These are phyloP conservation scores for Limenitis camilla DNA, from an alignment of 2,888 invertebrate genomes.

Conservation along the genomic window DNA sequence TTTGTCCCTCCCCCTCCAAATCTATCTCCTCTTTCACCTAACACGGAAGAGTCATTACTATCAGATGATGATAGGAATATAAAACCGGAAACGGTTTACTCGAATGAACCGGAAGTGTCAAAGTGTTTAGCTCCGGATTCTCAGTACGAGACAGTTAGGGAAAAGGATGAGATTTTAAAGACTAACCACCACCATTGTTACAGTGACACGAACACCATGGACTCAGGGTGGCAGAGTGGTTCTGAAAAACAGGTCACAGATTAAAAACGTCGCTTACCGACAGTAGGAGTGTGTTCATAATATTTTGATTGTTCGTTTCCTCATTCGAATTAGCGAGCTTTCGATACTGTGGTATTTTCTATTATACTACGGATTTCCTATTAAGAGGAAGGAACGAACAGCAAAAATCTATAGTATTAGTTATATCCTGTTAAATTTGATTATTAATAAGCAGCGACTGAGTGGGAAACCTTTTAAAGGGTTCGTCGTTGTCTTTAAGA, in stretches of 20 bases:
- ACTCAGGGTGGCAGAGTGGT: conserved; percentile 81
- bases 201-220: conserved; percentile 77
- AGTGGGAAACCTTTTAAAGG: too few species aligned
- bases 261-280: neutral
- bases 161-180: conserved; percentile 56
- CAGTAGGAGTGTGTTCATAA: neutral
- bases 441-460: too few species aligned
- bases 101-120: conserved; percentile 52
- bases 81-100: conserved; percentile 45
- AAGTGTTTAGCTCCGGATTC: conserved; percentile 62
- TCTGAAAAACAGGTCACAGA: conserved; percentile 67
- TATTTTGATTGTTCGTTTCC: neutral
- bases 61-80: conserved; percentile 40
- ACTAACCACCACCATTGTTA: conserved; percentile 70
- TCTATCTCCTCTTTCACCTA: conserved; percentile 55
- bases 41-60: conserved; percentile 60
- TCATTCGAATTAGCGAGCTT: conserved; percentile 19
- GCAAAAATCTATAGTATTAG: too few species aligned
- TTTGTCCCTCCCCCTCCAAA: conserved; percentile 36
- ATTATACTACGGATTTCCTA: conserved; percentile 5
- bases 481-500: too few species aligned
- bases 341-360: conserved; percentile 18
- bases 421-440: too few species aligned
- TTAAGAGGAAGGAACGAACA: neutral
- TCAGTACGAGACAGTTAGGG: conserved; percentile 58